Percentiles rank a stretch among this genome's conserved stretches.
Evolutionary conservation across 2,797 vertebrate genomes (phyloP).

Genomic region (Acanthopagrus latus): DNA sequence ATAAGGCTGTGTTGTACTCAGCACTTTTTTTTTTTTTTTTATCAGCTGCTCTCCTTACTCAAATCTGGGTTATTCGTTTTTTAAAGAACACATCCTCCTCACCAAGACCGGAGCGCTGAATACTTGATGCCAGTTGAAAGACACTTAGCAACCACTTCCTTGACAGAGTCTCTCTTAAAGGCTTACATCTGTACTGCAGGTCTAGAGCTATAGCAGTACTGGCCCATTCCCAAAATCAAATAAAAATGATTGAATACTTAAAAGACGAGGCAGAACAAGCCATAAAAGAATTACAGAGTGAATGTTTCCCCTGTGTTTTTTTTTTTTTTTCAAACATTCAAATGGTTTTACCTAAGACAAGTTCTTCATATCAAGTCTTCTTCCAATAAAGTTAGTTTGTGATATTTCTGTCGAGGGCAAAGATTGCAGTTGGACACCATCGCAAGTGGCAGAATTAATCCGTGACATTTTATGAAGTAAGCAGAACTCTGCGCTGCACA

Average conservation of each 20-base stretch:
- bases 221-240: slow-evolving; percentile 14
- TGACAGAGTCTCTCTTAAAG: slow-evolving; percentile 20
- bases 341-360: slow-evolving; percentile 24
- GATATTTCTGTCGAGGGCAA: slow-evolving; percentile 57
- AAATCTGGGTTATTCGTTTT: slow-evolving; percentile 53
- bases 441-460: slow-evolving; percentile 66
- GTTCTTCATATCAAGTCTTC: background rate
- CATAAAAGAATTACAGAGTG: background rate
- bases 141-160: slow-evolving; percentile 35
- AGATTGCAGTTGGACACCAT: slow-evolving; percentile 60
- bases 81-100: slow-evolving; percentile 41
- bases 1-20: slow-evolving; percentile 66
- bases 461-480: slow-evolving; percentile 77
- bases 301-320: slow-evolving; percentile 2
- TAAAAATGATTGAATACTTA: slow-evolving; percentile 32
- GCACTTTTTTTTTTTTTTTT: slow-evolving; percentile 60
- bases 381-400: slow-evolving; percentile 61
- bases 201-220: slow-evolving; percentile 27
- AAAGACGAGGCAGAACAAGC: slow-evolving; percentile 5
- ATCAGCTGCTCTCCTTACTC: slow-evolving; percentile 52
- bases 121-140: slow-evolving; percentile 50
- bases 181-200: slow-evolving; percentile 36
- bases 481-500: slow-evolving; percentile 65
- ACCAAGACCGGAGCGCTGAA: slow-evolving; percentile 29
- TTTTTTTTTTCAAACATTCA: slow-evolving; percentile 20